Base-by-base conservation (phyloP, 92 coral and sea anemone species). In the Epizoanthus fatuus region DNA sequence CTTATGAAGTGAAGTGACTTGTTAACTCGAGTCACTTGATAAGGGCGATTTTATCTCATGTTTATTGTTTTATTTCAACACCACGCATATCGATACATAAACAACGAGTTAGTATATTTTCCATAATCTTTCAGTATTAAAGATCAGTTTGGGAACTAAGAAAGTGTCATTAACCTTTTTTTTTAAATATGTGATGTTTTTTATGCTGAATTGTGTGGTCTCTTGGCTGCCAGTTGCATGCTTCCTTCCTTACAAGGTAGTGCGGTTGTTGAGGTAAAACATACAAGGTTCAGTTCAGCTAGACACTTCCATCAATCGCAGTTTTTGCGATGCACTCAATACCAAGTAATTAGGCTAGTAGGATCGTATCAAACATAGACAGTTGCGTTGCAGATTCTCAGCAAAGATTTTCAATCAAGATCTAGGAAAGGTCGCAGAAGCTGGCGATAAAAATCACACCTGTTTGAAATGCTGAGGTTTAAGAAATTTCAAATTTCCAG, bases 1-100 rank as follows among this genome's bases (percentile, higher is more conserved):
- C 44, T 66, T 66, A 66, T 37, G 47, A 37, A 42, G 11, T 66
- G 72, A 66, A 66, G 40, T 7, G 19, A 49, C 14, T 49, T 10
- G 53, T 49, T 49, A 49, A 38, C 47, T 37, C 47, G 9, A 66
- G 72, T 25, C 40, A n/a, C 49, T 25, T 2, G 72, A 66, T 20
- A 72, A 72, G 60, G 19, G 39, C 16, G 79, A 72, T 72, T 40
- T 29, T 72, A 72, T 72, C 79, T 72, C 37, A 9, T 19, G 12
- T 49, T 72, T 29, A 72, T 49, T 72, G 45, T 22, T 11, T 14
- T 72, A 25, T 72, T 51, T 72, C 62, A 72, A 72, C 79, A 52
- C 76, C 63, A 10, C 0, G 60, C 63, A 72, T 45, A 20, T 51
- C 63, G 59, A 52, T 6, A 12, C 13, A 29, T 47, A 72, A 47